Conservation (phyloP, 2,797 vertebrate genomes). For the Smutsia temminckii region DNA sequence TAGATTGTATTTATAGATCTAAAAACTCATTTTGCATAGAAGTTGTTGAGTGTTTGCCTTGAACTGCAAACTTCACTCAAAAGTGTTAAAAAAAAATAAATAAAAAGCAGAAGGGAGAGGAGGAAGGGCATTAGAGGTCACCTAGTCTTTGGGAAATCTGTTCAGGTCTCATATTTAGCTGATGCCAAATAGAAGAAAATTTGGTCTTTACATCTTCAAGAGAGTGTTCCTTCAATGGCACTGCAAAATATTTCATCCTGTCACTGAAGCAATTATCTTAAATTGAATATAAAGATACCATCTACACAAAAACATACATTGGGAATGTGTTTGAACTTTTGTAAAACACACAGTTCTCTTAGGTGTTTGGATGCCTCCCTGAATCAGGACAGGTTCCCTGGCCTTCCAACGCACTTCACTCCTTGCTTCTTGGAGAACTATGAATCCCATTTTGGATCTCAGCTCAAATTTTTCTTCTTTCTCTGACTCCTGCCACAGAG, state of each 20-base stretch:
- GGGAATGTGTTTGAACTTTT: not conserved
- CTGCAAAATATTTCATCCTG: slow-evolving; percentile 30
- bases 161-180: not conserved
- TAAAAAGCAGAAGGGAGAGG: not conserved
- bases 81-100: not conserved
- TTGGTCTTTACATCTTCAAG: not conserved
- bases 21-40: slow-evolving; percentile 59
- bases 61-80: slow-evolving; percentile 33
- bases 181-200: not conserved
- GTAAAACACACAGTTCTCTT: not conserved
- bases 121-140: not conserved
- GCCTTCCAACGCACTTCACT: not conserved
- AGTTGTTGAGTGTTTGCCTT: not conserved
- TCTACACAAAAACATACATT: not conserved
- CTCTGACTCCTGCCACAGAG: not conserved
- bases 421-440: not conserved
- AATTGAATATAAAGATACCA: slow-evolving; percentile 28
- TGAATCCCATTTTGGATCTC: not conserved
- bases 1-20: slow-evolving; percentile 55
- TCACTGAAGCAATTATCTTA: not conserved
- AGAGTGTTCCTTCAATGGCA: not conserved
- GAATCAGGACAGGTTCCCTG: not conserved
- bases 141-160: not conserved
- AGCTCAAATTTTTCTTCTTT: not conserved
- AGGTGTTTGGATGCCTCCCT: not conserved